Conservation (phyloP, 2,888 invertebrate genomes). For the Nycteola revayana region DNA sequence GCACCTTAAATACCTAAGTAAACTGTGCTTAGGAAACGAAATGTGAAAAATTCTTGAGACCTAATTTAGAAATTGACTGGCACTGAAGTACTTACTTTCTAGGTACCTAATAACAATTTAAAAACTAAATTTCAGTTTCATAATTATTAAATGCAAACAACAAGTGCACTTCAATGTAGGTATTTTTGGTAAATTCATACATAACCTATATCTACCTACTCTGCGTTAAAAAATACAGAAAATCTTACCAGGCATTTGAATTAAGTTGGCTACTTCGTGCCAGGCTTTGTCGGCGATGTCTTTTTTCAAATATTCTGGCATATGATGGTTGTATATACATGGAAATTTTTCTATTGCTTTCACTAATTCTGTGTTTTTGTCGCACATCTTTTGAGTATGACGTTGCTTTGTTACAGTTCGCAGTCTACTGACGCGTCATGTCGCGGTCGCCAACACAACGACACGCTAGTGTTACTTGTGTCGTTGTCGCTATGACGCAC, state of each 20-base stretch:
- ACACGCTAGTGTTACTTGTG: slow-evolving; percentile 33
- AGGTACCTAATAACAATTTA: too few relatives aligned
- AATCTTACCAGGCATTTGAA: slow-evolving; percentile 36
- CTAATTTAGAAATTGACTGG: too few relatives aligned
- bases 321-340: slow-evolving; percentile 42
- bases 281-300: slow-evolving; percentile 45
- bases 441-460: slow-evolving; percentile 32
- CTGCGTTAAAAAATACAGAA: too few relatives aligned
- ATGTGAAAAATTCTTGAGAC: too few relatives aligned
- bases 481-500: slow-evolving; percentile 25
- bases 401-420: slow-evolving; percentile 5
- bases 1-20: too few relatives aligned
- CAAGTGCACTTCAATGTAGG: too few relatives aligned
- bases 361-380: slow-evolving; percentile 41
- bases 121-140: too few relatives aligned
- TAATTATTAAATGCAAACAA: too few relatives aligned
- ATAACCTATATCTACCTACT: too few relatives aligned
- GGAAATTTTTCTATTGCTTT: slow-evolving; percentile 41
- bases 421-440: slow-evolving; percentile 25
- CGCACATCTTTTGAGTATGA: slow-evolving; percentile 32
- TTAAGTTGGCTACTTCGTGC: slow-evolving; percentile 40
- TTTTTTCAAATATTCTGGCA: slow-evolving; percentile 42
- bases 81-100: too few relatives aligned
- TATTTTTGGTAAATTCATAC: too few relatives aligned
- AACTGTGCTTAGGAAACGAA: too few relatives aligned